These are phyloP conservation scores for Phrynosoma blainvillii DNA, from an alignment of 2,113 vertebrate genomes.

Conservation along the genomic window DNA sequence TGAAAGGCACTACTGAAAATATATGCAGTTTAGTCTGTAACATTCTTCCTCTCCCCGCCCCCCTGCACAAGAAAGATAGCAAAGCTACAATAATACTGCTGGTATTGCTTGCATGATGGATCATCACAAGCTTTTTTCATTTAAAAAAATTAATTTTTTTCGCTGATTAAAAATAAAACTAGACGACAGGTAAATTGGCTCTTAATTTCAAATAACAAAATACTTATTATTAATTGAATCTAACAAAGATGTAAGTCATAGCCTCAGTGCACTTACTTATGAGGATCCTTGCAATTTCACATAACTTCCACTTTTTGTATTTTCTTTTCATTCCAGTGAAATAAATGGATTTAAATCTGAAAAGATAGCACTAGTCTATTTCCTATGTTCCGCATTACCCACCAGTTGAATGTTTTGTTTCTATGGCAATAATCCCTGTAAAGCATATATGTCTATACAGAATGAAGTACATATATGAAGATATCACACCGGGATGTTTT, in stretches of 20 bases:
- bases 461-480: conserved; percentile 59
- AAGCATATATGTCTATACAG: conserved; percentile 38
- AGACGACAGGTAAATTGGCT: background rate
- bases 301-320: conserved; percentile 52
- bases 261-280: conserved; percentile 53
- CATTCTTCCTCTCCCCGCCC: background rate
- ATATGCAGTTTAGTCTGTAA: background rate
- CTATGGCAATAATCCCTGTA: conserved; percentile 61
- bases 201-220: conserved; percentile 29
- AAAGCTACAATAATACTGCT: background rate
- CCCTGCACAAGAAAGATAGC: background rate
- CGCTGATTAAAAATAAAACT: conserved; percentile 18
- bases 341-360: conserved; percentile 28
- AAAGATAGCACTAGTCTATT: conserved; percentile 56
- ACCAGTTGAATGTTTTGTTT: conserved; percentile 49
- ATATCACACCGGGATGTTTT: conserved; percentile 44
- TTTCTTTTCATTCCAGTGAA: background rate
- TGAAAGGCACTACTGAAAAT: background rate
- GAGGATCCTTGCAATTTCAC: conserved; percentile 39
- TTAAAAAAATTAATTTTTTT: conserved; percentile 19
- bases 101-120: background rate
- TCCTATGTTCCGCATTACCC: conserved; percentile 42
- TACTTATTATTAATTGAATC: background rate
- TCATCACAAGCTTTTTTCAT: background rate
- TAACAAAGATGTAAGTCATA: background rate